phyloP scores from a whole-genome alignment of 2,888 invertebrate species.

The Alloscopus bannaensis region DNA sequence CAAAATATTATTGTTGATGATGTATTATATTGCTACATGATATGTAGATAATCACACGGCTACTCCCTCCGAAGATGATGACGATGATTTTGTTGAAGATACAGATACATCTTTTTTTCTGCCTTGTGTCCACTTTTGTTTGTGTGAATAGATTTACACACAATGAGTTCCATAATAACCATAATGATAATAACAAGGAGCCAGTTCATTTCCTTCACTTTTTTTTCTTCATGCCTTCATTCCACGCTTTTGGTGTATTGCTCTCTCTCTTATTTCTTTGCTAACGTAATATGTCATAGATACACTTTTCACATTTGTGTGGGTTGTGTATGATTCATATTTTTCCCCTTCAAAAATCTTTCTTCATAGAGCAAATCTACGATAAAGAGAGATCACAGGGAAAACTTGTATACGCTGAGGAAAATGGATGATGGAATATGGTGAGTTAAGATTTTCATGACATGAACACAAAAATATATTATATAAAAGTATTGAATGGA shows the following conservation, averaged over 20 bases:
- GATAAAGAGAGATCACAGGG: slow-evolving; percentile 5
- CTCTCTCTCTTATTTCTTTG: neutral
- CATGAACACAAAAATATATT: too few species aligned
- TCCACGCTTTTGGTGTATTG: slow-evolving; percentile 39
- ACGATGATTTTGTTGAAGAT: slow-evolving; percentile 44
- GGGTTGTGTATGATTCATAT: slow-evolving; percentile 22
- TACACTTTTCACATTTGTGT: slow-evolving; percentile 14
- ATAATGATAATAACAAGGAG: slow-evolving; percentile 66
- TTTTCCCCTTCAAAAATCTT: too few species aligned
- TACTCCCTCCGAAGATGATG: too few species aligned
- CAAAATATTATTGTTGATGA: slow-evolving; percentile 17
- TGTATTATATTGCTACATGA: slow-evolving; percentile 35
- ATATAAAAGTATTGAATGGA: slow-evolving; percentile 32
- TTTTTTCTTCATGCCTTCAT: slow-evolving; percentile 42
- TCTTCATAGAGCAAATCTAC: slow-evolving; percentile 36
- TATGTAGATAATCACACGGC: slow-evolving; percentile 45
- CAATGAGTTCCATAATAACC: slow-evolving; percentile 63
- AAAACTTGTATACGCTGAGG: neutral
- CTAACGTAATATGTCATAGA: slow-evolving; percentile 17
- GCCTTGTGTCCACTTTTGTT: slow-evolving; percentile 52
- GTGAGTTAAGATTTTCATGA: neutral
- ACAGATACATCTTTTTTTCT: slow-evolving; percentile 40
- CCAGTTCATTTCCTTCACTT: slow-evolving; percentile 67
- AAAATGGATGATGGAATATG: neutral
- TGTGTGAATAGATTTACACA: slow-evolving; percentile 66